These are phyloP conservation scores for Megalopta genalis DNA, from an alignment of 1,140 invertebrate genomes.

Conservation along the genomic window DNA sequence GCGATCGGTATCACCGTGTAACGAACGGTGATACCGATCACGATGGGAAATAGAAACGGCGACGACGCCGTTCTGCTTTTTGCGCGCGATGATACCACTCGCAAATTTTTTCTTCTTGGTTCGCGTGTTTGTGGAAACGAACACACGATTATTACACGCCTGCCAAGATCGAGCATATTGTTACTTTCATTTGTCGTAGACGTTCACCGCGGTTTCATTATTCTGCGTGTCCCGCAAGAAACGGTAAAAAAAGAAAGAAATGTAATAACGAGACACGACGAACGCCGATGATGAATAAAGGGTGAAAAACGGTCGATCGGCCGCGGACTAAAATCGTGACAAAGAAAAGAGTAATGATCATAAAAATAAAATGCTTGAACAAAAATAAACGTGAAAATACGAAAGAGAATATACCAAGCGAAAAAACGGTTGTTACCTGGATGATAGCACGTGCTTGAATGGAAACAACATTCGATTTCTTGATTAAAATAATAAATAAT, in stretches of 20 bases:
- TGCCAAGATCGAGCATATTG: no score
- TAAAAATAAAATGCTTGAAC: background rate
- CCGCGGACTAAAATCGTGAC: no score
- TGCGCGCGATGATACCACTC: conserved; percentile 25
- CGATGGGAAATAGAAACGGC: conserved; percentile 39
- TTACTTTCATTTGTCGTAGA: no score
- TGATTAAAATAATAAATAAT: conserved; percentile 43
- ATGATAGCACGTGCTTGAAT: conserved; percentile 42
- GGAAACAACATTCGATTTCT: conserved; percentile 40
- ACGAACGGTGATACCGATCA: no score
- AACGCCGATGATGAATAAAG: conserved; percentile 14
- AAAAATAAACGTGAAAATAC: background rate
- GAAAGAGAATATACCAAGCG: conserved; percentile 40
- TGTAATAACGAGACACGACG: background rate
- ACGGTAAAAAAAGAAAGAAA: background rate
- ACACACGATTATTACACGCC: no score
- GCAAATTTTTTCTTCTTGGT: background rate
- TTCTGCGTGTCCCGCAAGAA: no score
- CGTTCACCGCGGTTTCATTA: no score
- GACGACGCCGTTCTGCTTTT: conserved; percentile 26
- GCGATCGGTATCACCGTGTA: no score
- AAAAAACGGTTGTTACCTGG: conserved; percentile 46
- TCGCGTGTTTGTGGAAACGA: no score
- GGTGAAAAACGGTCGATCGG: no score
- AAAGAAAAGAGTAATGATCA: no score